These are phyloP conservation scores for Ceraclea dissimilis DNA, from an alignment of 2,888 invertebrate genomes.

Conservation along the genomic window DNA sequence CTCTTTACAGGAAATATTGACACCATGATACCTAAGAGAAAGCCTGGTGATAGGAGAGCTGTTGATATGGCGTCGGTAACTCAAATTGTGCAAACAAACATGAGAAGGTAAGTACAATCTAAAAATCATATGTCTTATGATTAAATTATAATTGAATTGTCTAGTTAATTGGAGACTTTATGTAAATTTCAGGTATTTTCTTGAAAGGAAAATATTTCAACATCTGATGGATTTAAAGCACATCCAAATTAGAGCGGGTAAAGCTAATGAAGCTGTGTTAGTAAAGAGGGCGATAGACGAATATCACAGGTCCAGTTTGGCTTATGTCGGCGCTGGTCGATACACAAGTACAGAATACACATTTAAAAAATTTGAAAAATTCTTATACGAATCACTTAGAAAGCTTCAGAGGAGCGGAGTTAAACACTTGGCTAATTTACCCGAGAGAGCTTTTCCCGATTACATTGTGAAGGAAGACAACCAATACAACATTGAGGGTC, in stretches of 20 bases:
- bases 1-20: conserved; percentile 42
- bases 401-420: conserved; percentile 66
- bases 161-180: too few species aligned
- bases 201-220: conserved; percentile 88
- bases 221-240: conserved; percentile 87
- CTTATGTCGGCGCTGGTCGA: conserved; percentile 55
- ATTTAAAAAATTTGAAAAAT: conserved; percentile 77
- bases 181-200: conserved; percentile 61
- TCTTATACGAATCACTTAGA: conserved; percentile 78
- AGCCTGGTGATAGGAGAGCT: conserved; percentile 59
- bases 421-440: conserved; percentile 54
- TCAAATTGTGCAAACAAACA: conserved; percentile 78
- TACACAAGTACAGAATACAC: conserved; percentile 60
- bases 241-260: conserved; percentile 83
- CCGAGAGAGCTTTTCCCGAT: conserved; percentile 47
- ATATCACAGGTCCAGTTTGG: conserved; percentile 69
- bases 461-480: conserved; percentile 41
- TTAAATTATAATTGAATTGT: too few species aligned
- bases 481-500: conserved; percentile 55
- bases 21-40: conserved; percentile 57
- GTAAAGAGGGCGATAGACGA: conserved; percentile 83
- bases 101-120: conserved; percentile 56
- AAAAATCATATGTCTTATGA: too few species aligned
- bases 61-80: conserved; percentile 79
- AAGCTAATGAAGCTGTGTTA: conserved; percentile 78